Evolutionary conservation across 1,140 invertebrate species (phyloP), one percentile per base, ranked within the genome.

Genomic region (Latrodectus geometricus): DNA sequence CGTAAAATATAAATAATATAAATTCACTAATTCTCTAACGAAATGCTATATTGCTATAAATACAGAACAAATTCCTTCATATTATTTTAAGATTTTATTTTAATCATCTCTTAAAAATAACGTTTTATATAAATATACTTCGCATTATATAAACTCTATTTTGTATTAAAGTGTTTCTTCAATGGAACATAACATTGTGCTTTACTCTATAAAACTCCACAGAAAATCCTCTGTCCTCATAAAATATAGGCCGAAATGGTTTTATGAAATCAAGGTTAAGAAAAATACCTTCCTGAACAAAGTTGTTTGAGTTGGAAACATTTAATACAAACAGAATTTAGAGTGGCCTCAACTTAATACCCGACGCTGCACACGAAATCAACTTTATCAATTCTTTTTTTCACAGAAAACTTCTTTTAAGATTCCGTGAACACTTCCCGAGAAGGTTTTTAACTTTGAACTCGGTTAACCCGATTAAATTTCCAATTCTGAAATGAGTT

Each of bases 401-500:
- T 9, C 11, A 17, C 35, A 21, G 48, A n/a, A 76, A 76, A 56
- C 14, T 15, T 11, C 12, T 20, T 76, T 76, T 54, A 8, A 23
- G 52, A 76, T 76, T 76, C 74, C n/a, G 21, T 76, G 9, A 49
- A 76, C 74, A 61, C 74, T 54, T 76, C 54, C 72, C 72, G 50
- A 17, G 52, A 76, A 20, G 11, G 17, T 11, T 14, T 52, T 76
- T 76, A 76, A 76, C 52, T 76, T 76, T 76, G 74, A 76, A 76
- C 74, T 56, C 74, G 9, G 74, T 76, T 76, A 76, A 76, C 74
- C 74, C 54, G 52, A 76, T 76, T 76, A 50, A 20, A 76, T 76
- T 76, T 54, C 74, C 11, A 52, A 56, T 54, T 61, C 52, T 9
- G 21, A 23, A 23, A 23, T 75, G 14, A 23, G 8, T 76, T 76